Conservation (phyloP, 1,140 invertebrate genomes). For the Lysiphlebus fabarum region DNA sequence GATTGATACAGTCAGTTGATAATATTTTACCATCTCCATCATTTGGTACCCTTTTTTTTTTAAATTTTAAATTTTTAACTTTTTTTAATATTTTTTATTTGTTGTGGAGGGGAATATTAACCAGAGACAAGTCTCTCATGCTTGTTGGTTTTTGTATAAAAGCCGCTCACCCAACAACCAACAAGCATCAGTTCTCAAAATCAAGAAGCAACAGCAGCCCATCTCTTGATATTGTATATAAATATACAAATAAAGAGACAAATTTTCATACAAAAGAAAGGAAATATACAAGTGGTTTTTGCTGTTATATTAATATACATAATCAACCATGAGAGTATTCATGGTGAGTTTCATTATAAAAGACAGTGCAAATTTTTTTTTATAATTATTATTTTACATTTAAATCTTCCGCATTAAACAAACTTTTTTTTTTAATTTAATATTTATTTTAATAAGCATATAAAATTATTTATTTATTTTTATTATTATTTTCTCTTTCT, state of each 20-base stretch:
- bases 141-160: conserved; percentile 43
- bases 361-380: no score
- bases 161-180: conserved; percentile 49
- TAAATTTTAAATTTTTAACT: no score
- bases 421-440: background rate
- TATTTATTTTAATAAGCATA: background rate
- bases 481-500: background rate
- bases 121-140: no score
- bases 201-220: conserved; percentile 49
- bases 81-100: no score
- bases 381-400: background rate
- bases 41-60: no score
- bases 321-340: conserved; percentile 53
- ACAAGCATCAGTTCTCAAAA: conserved; percentile 56
- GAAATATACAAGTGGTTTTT: conserved; percentile 7
- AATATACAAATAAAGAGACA: background rate
- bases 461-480: background rate
- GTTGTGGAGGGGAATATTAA: no score
- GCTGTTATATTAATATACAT: conserved; percentile 14
- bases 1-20: no score
- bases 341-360: conserved; percentile 46
- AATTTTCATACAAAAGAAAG: background rate
- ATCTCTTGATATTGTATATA: background rate
- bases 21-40: no score
- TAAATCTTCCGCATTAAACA: background rate